Evolutionary conservation across 2,113 vertebrate species (phyloP).

Genomic region (Rhinopithecus roxellana): DNA sequence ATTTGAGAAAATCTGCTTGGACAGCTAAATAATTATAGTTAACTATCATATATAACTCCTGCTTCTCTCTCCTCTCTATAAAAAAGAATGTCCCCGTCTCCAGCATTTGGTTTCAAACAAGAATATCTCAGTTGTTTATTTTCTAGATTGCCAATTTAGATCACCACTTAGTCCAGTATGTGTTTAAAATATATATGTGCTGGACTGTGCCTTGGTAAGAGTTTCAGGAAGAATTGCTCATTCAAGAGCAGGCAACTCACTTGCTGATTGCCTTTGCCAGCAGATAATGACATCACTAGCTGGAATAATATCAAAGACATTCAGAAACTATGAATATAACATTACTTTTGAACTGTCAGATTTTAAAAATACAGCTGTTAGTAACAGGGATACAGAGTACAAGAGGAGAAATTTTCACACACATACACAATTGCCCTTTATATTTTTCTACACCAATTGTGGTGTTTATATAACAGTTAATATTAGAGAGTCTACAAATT

Average conservation of each 20-base stretch:
- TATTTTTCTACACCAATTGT: background rate
- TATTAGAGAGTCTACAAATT: background rate
- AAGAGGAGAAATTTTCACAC: background rate
- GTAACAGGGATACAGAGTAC: background rate
- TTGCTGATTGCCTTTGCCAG: background rate
- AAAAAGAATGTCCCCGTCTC: background rate
- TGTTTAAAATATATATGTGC: background rate
- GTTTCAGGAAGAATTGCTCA: background rate
- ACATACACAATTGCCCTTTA: background rate
- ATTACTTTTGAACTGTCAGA: background rate
- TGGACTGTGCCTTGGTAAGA: background rate
- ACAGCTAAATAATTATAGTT: background rate
- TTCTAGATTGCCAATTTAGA: background rate
- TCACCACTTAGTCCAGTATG: background rate
- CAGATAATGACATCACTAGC: background rate
- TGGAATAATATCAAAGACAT: background rate
- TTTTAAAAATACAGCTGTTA: background rate
- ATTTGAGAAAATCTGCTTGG: background rate
- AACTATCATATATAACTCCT: background rate
- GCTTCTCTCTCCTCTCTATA: background rate
- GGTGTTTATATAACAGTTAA: background rate
- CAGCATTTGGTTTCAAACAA: constrained; percentile 20
- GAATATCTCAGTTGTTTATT: background rate
- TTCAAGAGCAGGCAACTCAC: background rate
- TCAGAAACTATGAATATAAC: background rate